These are phyloP conservation scores for Dipodomys stephensi DNA, from an alignment of 2,113 vertebrate genomes.

Conservation along the genomic window DNA sequence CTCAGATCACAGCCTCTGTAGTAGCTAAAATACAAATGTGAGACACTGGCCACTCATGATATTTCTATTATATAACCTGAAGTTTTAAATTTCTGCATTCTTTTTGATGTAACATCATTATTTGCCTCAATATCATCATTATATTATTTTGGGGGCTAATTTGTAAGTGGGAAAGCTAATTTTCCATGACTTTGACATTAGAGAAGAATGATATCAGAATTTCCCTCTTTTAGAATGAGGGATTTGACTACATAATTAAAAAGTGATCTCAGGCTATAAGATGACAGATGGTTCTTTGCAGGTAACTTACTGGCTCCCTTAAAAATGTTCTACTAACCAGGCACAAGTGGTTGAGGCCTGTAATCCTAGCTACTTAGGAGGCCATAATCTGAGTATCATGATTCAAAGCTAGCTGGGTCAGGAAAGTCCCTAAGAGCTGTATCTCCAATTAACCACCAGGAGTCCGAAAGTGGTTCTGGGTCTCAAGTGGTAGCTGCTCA, in stretches of 20 bases:
- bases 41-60: neutral
- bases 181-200: constrained; percentile 19
- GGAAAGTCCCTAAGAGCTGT: no score
- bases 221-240: constrained; percentile 25
- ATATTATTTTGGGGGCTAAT: neutral
- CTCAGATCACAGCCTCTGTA: no score
- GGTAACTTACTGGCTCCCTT: constrained; percentile 51
- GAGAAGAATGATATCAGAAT: neutral
- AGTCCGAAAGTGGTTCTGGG: no score
- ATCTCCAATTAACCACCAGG: no score
- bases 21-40: no score
- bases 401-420: no score
- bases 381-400: no score
- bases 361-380: no score
- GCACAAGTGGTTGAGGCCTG: no score
- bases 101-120: neutral
- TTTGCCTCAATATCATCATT: neutral
- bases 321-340: neutral
- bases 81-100: neutral
- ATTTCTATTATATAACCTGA: constrained; percentile 33
- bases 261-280: constrained; percentile 41
- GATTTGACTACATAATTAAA: constrained; percentile 30
- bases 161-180: constrained; percentile 21
- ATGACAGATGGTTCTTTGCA: constrained; percentile 26
- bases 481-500: no score